These are phyloP conservation scores for Meleagris gallopavo DNA, from an alignment of 2,113 vertebrate genomes.

Conservation along the genomic window DNA sequence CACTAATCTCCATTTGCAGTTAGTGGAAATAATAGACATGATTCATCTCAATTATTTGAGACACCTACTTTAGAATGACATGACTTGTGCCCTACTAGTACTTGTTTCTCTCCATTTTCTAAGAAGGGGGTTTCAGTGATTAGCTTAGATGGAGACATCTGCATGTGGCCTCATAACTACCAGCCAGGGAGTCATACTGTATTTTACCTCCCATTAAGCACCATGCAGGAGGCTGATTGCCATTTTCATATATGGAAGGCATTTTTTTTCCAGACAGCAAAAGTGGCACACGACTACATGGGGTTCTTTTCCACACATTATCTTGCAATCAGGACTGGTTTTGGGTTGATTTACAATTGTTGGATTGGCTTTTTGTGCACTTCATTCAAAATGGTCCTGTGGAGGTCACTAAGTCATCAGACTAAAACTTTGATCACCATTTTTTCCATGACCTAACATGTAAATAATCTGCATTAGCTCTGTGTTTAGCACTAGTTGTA, in stretches of 20 bases:
- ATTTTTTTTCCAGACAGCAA: slow-evolving; percentile 20
- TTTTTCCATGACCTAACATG: slow-evolving; percentile 41
- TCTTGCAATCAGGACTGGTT: slow-evolving; percentile 43
- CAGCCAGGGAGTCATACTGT: slow-evolving; percentile 52
- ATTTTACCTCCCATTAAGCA: slow-evolving; percentile 74
- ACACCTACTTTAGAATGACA: slow-evolving; percentile 6
- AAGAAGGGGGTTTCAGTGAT: slow-evolving; percentile 58
- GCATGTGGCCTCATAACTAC: slow-evolving; percentile 60
- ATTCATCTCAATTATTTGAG: slow-evolving; percentile 31
- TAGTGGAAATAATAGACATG: neutral
- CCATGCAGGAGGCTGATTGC: slow-evolving; percentile 64
- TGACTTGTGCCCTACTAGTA: slow-evolving; percentile 9
- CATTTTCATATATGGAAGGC: slow-evolving; percentile 58
- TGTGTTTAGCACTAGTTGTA: neutral
- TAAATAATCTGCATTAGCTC: neutral
- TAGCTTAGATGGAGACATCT: slow-evolving; percentile 65
- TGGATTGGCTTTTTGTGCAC: slow-evolving; percentile 29
- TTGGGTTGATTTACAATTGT: slow-evolving; percentile 54
- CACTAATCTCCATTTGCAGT: neutral
- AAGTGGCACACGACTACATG: slow-evolving; percentile 26
- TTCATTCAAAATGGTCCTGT: slow-evolving; percentile 24
- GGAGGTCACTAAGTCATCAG: slow-evolving; percentile 30
- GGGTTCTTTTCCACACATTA: slow-evolving; percentile 18
- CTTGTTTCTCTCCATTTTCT: slow-evolving; percentile 53
- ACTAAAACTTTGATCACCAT: neutral